These are phyloP conservation scores for Nemopilema nomurai DNA, from an alignment of 30 jellyfish, hydroid and myxozoan genomes.

Conservation along the genomic window DNA sequence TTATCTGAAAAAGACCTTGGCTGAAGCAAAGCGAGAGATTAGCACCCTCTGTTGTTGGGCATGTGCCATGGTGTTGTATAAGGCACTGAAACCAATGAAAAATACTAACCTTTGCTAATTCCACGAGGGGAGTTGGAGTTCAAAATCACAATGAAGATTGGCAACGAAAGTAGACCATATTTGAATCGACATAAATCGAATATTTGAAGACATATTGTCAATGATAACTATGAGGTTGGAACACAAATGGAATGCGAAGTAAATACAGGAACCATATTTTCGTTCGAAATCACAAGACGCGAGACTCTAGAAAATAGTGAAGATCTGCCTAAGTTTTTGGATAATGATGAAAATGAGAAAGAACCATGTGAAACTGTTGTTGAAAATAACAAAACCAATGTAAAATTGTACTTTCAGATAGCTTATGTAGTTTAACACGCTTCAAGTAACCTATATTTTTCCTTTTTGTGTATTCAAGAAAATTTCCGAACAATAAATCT, in stretches of 20 bases:
- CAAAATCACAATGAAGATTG: neutral
- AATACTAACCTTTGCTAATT: constrained; percentile 6
- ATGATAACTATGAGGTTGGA: constrained; percentile 19
- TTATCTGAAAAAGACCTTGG: constrained; percentile 1
- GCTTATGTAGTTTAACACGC: no score
- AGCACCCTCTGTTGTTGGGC: no score
- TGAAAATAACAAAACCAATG: constrained; percentile 17
- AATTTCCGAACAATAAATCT: no score
- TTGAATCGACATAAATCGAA: neutral
- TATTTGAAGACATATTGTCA: constrained; percentile 9
- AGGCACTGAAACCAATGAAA: no score
- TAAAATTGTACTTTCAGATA: no score
- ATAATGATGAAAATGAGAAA: constrained; percentile 25
- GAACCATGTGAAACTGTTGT: constrained; percentile 9
- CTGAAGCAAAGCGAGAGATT: neutral
- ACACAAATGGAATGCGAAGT: constrained; percentile 25
- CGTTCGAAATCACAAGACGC: constrained; percentile 17
- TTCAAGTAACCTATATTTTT: no score
- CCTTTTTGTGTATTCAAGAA: no score
- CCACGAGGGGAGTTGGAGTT: constrained; percentile 20
- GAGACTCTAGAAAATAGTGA: constrained; percentile 3
- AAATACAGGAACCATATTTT: constrained; percentile 26
- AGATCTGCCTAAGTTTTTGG: constrained; percentile 29
- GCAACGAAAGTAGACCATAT: neutral
- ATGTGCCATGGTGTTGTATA: no score